Evolutionary conservation across 2,797 vertebrate genomes (phyloP).

Genomic region (Lacerta agilis): DNA sequence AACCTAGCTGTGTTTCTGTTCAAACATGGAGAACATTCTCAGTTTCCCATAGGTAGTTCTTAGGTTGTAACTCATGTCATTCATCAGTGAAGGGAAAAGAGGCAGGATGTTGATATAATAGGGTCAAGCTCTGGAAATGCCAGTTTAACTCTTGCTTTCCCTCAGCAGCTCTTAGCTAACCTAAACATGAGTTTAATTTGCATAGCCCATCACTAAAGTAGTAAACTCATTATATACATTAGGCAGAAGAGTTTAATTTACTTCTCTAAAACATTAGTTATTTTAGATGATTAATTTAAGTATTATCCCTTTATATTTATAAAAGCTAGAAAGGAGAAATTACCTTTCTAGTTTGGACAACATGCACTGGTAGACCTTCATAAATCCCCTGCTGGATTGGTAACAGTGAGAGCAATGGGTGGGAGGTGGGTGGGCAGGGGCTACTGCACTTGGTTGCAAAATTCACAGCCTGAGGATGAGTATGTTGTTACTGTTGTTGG

Average conservation of each 20-base stretch:
- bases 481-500: background rate
- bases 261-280: conserved; percentile 79
- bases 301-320: conserved; percentile 80
- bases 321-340: conserved; percentile 76
- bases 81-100: conserved; percentile 69
- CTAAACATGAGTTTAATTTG: conserved; percentile 75
- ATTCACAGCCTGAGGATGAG: background rate
- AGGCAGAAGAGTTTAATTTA: conserved; percentile 79
- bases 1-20: conserved; percentile 75
- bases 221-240: conserved; percentile 78
- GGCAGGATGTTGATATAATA: conserved; percentile 67
- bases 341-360: conserved; percentile 57
- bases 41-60: conserved; percentile 73
- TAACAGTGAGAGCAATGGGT: background rate
- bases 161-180: conserved; percentile 66
- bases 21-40: conserved; percentile 77
- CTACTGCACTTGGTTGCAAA: background rate
- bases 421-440: background rate
- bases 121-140: conserved; percentile 70
- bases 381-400: background rate
- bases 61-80: conserved; percentile 71
- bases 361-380: conserved; percentile 68
- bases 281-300: conserved; percentile 80
- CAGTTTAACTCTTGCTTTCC: conserved; percentile 70
- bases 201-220: conserved; percentile 76